These are phyloP conservation scores for Timema podura DNA, from an alignment of 2,888 invertebrate species.

Conservation along the genomic window DNA sequence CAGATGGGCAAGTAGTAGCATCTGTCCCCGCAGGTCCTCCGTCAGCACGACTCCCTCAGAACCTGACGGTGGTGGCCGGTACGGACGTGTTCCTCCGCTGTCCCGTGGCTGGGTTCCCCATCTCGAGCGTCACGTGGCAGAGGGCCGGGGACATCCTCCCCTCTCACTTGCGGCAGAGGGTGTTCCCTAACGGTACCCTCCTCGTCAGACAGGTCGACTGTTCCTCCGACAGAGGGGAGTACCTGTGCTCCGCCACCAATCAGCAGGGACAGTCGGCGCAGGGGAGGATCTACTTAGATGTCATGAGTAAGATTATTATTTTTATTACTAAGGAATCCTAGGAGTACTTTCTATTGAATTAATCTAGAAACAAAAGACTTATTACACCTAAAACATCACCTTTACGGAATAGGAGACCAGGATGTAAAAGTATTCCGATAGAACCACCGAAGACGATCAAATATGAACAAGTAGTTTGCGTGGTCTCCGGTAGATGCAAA, in stretches of 20 bases:
- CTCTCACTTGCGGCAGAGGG: conserved; percentile 44
- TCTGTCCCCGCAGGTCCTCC: conserved; percentile 44
- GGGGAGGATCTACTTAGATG: conserved; percentile 44
- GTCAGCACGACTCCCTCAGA: conserved; percentile 46
- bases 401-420: too few relatives aligned
- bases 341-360: too few relatives aligned
- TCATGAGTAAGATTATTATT: conserved; percentile 44
- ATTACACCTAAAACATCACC: too few relatives aligned
- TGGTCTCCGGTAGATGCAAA: too few relatives aligned
- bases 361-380: too few relatives aligned
- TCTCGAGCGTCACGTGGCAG: conserved; percentile 48
- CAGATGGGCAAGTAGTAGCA: too few relatives aligned
- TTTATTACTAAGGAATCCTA: too few relatives aligned
- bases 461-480: too few relatives aligned
- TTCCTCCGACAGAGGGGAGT: conserved; percentile 46
- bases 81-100: conserved; percentile 46
- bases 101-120: conserved; percentile 52
- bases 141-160: conserved; percentile 45
- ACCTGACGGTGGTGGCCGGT: conserved; percentile 50
- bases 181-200: conserved; percentile 46
- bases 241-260: conserved; percentile 47
- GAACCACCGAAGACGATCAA: too few relatives aligned
- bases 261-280: conserved; percentile 45
- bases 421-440: too few relatives aligned
- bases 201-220: conserved; percentile 46